Evolutionary conservation across 2,888 invertebrate genomes (phyloP).

Genomic region (Rhagonycha fulva): DNA sequence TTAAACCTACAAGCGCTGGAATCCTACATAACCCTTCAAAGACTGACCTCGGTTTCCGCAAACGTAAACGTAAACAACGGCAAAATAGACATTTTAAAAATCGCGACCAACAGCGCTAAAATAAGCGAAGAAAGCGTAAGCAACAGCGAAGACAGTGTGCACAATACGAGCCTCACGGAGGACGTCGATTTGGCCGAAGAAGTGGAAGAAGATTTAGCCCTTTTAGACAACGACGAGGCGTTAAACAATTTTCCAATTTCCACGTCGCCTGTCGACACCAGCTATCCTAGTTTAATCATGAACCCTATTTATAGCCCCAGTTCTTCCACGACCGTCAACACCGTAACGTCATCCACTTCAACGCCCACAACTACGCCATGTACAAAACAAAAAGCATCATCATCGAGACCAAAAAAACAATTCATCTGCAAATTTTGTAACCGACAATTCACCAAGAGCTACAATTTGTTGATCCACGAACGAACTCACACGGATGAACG

Average conservation of each 20-base stretch:
- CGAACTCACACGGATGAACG: slow-evolving; percentile 97
- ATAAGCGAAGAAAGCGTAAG: slow-evolving; percentile 47
- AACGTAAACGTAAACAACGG: slow-evolving; percentile 48
- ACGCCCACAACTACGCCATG: slow-evolving; percentile 57
- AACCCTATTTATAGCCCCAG: slow-evolving; percentile 68
- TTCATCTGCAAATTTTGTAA: slow-evolving; percentile 98
- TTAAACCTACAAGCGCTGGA: slow-evolving; percentile 84
- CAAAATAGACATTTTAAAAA: slow-evolving; percentile 69
- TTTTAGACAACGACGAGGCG: slow-evolving; percentile 74
- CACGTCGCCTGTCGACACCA: slow-evolving; percentile 66
- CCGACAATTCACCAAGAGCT: slow-evolving; percentile 96
- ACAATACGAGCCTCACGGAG: slow-evolving; percentile 56
- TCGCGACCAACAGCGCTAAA: slow-evolving; percentile 59
- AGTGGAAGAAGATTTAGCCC: slow-evolving; percentile 74
- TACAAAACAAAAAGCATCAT: slow-evolving; percentile 44
- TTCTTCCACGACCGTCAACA: slow-evolving; percentile 50
- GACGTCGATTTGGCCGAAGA: slow-evolving; percentile 72
- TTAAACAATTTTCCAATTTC: slow-evolving; percentile 61
- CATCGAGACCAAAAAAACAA: slow-evolving; percentile 91
- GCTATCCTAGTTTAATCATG: slow-evolving; percentile 72
- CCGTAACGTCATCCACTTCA: slow-evolving; percentile 14
- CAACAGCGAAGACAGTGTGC: slow-evolving; percentile 43
- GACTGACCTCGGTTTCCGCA: slow-evolving; percentile 73
- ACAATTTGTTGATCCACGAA: slow-evolving; percentile 96
- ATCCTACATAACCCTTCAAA: slow-evolving; percentile 82